Percentiles rank a stretch among this genome's conserved stretches.
Conservation (phyloP, 2,888 invertebrate genomes). For the Latrodectus elegans region DNA sequence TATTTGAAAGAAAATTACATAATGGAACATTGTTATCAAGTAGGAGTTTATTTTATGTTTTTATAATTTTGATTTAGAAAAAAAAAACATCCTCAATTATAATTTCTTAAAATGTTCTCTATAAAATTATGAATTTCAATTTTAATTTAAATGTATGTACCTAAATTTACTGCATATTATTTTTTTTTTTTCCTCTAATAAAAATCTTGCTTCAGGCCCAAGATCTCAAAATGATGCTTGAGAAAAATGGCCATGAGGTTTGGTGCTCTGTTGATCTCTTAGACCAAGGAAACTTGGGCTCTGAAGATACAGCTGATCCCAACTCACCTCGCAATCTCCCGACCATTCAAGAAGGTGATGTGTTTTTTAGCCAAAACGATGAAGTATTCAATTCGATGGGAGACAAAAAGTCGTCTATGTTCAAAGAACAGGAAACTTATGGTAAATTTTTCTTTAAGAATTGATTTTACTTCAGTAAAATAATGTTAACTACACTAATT, state of each 20-base stretch:
- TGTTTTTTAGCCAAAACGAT: constrained; percentile 58
- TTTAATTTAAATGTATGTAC: no score
- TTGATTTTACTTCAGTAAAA: neutral
- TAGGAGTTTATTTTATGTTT: no score
- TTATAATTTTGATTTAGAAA: no score
- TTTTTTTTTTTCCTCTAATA: neutral
- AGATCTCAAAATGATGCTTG: constrained; percentile 57
- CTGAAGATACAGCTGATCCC: constrained; percentile 49
- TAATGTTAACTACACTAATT: neutral
- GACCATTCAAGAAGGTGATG: constrained; percentile 68
- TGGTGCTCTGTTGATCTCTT: constrained; percentile 69
- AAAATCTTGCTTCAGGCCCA: constrained; percentile 41
- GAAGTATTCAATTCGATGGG: constrained; percentile 38
- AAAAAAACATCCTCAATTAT: no score
- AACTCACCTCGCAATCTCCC: constrained; percentile 60
- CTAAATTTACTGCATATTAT: neutral
- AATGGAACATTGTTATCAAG: no score
- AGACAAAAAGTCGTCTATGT: constrained; percentile 45
- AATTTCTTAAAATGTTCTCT: no score
- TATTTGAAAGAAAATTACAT: no score
- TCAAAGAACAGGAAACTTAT: constrained; percentile 47
- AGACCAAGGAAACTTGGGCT: constrained; percentile 33
- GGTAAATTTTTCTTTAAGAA: constrained; percentile 20
- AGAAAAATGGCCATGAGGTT: constrained; percentile 61
- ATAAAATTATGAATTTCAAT: no score